phyloP scores from a whole-genome alignment of 2,888 invertebrate genomes.

The Apodemia zela region DNA sequence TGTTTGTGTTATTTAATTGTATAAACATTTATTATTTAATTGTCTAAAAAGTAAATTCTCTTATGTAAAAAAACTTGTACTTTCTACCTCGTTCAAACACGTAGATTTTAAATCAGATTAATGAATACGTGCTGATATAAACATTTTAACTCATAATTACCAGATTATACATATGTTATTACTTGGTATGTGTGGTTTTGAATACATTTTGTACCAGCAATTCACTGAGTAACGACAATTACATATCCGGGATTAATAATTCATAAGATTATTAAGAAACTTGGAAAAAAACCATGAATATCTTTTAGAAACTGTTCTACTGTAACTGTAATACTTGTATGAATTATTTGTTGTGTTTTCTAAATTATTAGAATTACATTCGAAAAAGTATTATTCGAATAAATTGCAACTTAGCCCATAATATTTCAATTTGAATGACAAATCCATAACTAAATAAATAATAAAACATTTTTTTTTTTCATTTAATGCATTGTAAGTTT shows the following conservation, averaged over 20 bases:
- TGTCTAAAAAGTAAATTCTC: not conserved
- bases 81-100: not conserved
- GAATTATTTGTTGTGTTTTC: no score
- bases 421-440: no score
- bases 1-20: not conserved
- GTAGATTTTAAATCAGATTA: not conserved
- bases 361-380: no score
- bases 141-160: not conserved
- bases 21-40: not conserved
- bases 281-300: not conserved
- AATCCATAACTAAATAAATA: no score
- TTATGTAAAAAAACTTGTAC: not conserved
- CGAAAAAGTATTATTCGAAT: no score
- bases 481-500: no score
- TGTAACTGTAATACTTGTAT: no score
- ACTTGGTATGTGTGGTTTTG: not conserved
- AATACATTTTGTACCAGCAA: not conserved
- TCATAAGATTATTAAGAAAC: not conserved
- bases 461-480: no score
- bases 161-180: not conserved
- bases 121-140: not conserved
- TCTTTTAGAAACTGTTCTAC: not conserved
- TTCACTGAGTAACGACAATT: not conserved
- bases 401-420: no score
- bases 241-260: not conserved